Base-by-base conservation (phyloP, 2,888 invertebrate species). In the Vannuccia rotundouncinata region DNA sequence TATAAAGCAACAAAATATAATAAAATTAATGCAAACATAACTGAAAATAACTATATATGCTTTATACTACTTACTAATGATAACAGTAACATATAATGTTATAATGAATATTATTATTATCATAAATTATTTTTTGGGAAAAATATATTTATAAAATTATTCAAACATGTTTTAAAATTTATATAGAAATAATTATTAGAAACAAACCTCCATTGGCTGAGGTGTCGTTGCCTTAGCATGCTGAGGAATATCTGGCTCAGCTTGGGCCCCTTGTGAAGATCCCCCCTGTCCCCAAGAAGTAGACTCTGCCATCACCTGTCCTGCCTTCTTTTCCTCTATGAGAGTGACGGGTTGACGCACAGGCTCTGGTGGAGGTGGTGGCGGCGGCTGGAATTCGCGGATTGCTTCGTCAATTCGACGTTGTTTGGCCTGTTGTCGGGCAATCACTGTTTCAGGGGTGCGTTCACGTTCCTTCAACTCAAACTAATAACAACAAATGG, bases 331-430 rank as follows among this genome's bases (percentile, higher is more conserved):
- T 27, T 66, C 17, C 2, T n/a, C 66, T 2, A 66, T 5, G 17
- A 22, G 66, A 5, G 2, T 5, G 22, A 13, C 22, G 66, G 66
- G 25, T 2, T 22, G 22, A 5, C 2, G 13, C 17, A 66, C 66
- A 5, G 66, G 66, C 60, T 78, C 60, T 1, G 66, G 60, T 60
- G 59, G 59, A 1, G 78, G 78, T 22, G 79, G 66, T 10, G 79
- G 80, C 17, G 77, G 79, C 13, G 81, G 79, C 13, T 59, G 78
- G 74, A 81, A 81, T 74, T 81, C 81, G 27, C 60, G 31, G 5
- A 74, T 31, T 10, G 74, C 73, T 29, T 81, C 81, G 1, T 59
- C 74, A 29, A 81, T 80, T 1, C 31, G 31, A 1, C 27, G 10
- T 27, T 74, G 59, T 22, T 29, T n/a, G 27, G 66, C 79, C 22